Percentiles rank a stretch among this genome's conserved stretches.
Evolutionary conservation across 2,113 vertebrate genomes (phyloP).

Genomic region (Natator depressus): DNA sequence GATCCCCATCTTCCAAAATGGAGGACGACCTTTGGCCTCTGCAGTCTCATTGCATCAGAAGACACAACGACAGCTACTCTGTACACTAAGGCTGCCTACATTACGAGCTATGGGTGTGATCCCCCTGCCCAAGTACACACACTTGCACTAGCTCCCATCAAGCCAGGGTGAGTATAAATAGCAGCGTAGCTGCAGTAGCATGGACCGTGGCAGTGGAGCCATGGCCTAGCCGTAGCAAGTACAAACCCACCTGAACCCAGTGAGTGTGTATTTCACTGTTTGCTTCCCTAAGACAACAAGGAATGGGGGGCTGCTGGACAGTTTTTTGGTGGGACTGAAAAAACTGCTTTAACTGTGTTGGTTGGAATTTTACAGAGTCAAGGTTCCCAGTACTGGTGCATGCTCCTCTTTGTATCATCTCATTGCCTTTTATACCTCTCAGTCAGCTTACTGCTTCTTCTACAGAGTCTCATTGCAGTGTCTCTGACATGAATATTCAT

Average conservation of each 20-base stretch:
- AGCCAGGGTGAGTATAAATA: not conserved
- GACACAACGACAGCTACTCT: not conserved
- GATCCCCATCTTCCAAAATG: not conserved
- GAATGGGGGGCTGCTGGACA: not conserved
- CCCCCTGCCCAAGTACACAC: not conserved
- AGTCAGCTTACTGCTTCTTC: not conserved
- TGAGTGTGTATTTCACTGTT: not conserved
- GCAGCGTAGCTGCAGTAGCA: not conserved
- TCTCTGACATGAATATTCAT: conserved; percentile 8
- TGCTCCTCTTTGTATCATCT: not conserved
- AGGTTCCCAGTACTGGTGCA: not conserved
- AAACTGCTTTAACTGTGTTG: not conserved
- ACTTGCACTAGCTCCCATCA: not conserved
- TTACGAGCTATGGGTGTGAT: not conserved
- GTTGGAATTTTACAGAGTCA: not conserved
- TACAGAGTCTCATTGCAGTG: not conserved
- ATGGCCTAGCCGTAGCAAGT: not conserved
- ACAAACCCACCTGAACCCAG: not conserved
- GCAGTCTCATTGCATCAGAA: not conserved
- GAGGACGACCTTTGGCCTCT: not conserved
- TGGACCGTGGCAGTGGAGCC: not conserved
- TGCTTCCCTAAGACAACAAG: not conserved
- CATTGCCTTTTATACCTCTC: not conserved
- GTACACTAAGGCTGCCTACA: not conserved
- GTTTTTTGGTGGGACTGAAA: not conserved